A percentile compares a stretch with the other conserved stretches of the same genome.
Conservation (phyloP, 2,797 vertebrate genomes). For the Pampus argenteus region DNA sequence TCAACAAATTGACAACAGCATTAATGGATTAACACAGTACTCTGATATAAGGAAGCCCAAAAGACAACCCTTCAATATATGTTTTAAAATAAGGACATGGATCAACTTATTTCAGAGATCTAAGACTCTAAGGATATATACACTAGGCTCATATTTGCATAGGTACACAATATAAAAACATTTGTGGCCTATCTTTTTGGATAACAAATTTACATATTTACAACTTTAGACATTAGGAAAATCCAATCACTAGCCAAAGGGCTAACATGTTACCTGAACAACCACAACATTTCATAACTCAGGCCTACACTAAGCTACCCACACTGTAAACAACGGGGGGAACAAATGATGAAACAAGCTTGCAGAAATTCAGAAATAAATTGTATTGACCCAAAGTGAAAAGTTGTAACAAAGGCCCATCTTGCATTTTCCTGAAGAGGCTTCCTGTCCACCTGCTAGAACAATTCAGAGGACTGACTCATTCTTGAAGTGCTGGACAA, state of each 20-base stretch:
- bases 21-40: background rate
- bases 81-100: background rate
- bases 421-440: slow-evolving; percentile 80
- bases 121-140: background rate
- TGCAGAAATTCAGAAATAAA: slow-evolving; percentile 26
- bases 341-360: slow-evolving; percentile 10
- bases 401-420: slow-evolving; percentile 71
- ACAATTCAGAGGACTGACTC: slow-evolving; percentile 78
- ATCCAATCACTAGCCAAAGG: background rate
- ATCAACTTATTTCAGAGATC: background rate
- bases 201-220: slow-evolving; percentile 39
- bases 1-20: background rate
- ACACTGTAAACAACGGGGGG: background rate
- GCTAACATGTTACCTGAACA: background rate
- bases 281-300: background rate
- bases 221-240: background rate
- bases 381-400: slow-evolving; percentile 33
- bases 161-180: slow-evolving; percentile 26
- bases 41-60: background rate
- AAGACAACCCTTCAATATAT: background rate
- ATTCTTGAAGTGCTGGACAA: slow-evolving; percentile 71
- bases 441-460: slow-evolving; percentile 84
- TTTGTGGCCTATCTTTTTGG: slow-evolving; percentile 30
- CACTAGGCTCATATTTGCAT: slow-evolving; percentile 40
- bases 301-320: background rate